Base-by-base conservation (phyloP, 2,797 vertebrate genomes). In the Urocyon cinereoargenteus region DNA sequence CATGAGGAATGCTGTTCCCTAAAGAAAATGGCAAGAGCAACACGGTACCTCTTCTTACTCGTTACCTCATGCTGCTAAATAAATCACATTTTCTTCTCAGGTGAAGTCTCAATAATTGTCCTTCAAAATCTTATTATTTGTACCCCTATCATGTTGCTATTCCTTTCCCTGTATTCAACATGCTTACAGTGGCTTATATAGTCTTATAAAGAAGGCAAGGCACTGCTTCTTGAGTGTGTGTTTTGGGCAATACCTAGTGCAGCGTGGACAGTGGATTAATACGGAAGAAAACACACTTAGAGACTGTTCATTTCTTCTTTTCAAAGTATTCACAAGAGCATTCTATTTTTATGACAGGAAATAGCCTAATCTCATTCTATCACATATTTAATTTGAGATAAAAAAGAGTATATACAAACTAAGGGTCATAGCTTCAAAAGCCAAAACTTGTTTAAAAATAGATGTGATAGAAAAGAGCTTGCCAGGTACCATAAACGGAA, bases 381-480 rank as follows among this genome's bases (percentile, higher is more conserved):
- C 66, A 59, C 57, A 86, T 82, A 34, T 83, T 82, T 96, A 89
- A 94, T 81, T 26, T 62, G 24, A 89, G 70, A 91, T 92, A 45
- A 70, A 84, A 92, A 62, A 26, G 24, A 79, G 49, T 53, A 49
- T 49, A 73, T 34, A 64, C n/a, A 85, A 95, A 93, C 16, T 12
- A 18, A 85, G 24, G 53, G 6, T 36, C 53, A 94, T 84, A 51
- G 70, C 88, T 92, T 90, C 45, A 82, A 82, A 91, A 49, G 49
- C 78, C 75, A 96, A 96, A 21, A 36, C 64, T 55, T 93, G 49
- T 92, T 97, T 94, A 77, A 97, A 97, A 97, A 94, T 72, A 92
- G 84, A 82, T 68, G 40, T 82, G 93, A 86, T 34, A 15, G 34
- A 59, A 77, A 95, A 96, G 66, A 92, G 21, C 90, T 94, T 97